A percentile compares a stretch with the other conserved stretches of the same genome.
phyloP scores from a whole-genome alignment of 2,113 vertebrate genomes.

The Oryzias woworae region DNA sequence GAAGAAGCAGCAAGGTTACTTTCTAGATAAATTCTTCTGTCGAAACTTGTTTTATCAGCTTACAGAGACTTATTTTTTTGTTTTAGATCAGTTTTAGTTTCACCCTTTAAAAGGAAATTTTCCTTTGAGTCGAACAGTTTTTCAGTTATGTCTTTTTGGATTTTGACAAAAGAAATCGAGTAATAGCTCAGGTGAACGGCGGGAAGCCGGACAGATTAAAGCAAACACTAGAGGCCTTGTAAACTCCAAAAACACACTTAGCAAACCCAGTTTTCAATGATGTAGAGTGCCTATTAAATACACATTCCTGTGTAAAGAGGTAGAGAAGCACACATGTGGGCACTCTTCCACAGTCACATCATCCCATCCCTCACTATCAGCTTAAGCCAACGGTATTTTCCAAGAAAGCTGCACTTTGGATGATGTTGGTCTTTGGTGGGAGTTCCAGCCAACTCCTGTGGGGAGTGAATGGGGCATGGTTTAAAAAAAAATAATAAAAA shows the following conservation, averaged over 20 bases:
- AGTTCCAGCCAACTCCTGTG: conserved; percentile 60
- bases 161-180: conserved; percentile 22
- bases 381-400: conserved; percentile 62
- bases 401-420: conserved; percentile 62
- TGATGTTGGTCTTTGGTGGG: conserved; percentile 62
- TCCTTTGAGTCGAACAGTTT: conserved; percentile 20
- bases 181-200: conserved; percentile 21
- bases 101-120: conserved; percentile 35
- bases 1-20: conserved; percentile 44
- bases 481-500: conserved; percentile 15
- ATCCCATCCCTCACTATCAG: conserved; percentile 45
- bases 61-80: conserved; percentile 29
- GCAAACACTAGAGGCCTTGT: conserved; percentile 23
- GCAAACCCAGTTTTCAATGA: conserved; percentile 41
- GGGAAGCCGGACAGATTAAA: conserved; percentile 46
- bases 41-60: conserved; percentile 20
- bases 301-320: conserved; percentile 14
- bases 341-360: conserved; percentile 29
- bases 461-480: conserved; percentile 52
- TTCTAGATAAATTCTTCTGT: conserved; percentile 51
- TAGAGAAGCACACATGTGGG: conserved; percentile 32
- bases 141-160: conserved; percentile 30
- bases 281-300: conserved; percentile 41
- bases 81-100: conserved; percentile 28
- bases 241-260: conserved; percentile 34